Percentiles rank a stretch among this genome's conserved stretches.
These are phyloP conservation scores for Agrochola macilenta DNA, from an alignment of 2,888 invertebrate species.

Conservation along the genomic window DNA sequence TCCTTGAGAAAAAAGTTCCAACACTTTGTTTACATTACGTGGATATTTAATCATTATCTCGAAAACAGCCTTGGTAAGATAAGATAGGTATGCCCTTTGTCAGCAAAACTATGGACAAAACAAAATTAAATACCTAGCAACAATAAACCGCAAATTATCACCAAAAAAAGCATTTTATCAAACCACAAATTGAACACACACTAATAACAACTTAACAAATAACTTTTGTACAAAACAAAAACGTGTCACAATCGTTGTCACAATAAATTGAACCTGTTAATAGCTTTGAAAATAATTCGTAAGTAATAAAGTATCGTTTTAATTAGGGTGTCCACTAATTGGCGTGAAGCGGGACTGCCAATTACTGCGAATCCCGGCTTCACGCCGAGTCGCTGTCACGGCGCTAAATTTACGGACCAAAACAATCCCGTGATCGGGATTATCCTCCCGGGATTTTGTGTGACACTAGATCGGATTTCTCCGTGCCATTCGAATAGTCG, in stretches of 20 bases:
- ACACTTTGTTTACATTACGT: background rate
- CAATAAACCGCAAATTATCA: background rate
- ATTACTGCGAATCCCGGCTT: conserved; percentile 67
- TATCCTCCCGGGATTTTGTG: conserved; percentile 59
- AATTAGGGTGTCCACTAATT: conserved; percentile 68
- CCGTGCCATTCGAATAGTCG: conserved; percentile 12
- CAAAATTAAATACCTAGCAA: background rate
- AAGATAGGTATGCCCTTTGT: background rate
- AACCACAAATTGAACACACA: too few species aligned
- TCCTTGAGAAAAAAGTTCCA: background rate
- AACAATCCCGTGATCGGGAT: conserved; percentile 67
- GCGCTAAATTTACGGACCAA: conserved; percentile 68
- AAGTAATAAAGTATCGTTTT: conserved; percentile 57
- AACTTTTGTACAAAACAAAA: conserved; percentile 24
- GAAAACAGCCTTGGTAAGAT: background rate
- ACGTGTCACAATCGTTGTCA: conserved; percentile 21
- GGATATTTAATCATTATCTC: too few species aligned
- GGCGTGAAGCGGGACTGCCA: conserved; percentile 69
- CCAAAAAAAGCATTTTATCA: background rate
- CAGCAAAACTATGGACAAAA: background rate
- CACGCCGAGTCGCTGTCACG: conserved; percentile 55
- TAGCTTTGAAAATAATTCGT: conserved; percentile 47
- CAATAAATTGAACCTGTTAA: conserved; percentile 54
- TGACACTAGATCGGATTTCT: conserved; percentile 39
- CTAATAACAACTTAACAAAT: conserved; percentile 6